Evolutionary conservation across 1,140 invertebrate species (phyloP), one percentile per base, ranked within the genome.

Genomic region (Drosophila mayri): DNA sequence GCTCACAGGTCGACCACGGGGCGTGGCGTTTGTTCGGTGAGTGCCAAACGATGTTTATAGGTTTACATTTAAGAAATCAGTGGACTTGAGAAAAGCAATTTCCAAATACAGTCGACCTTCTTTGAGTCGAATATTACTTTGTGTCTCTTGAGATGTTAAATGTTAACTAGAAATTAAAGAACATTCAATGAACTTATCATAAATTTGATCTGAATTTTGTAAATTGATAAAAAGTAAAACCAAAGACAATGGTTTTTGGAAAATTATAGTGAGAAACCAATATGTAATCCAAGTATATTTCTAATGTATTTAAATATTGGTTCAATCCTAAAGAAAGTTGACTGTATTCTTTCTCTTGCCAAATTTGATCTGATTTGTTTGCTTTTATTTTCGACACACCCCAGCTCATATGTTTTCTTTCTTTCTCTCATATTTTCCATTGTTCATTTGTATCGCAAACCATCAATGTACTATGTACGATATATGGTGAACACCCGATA

Each of bases 11-110:
- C 94, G 96, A 76, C 97, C 97, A 8, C 93, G 97, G 84, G 97
- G 97, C 30, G 97, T 98, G 46, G 98, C 97, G 4, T 99, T 98
- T 94, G 97, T 98, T n/a, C 96, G 97, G 97, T 98, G 93, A 94
- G 91, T 93, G 18, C 11, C 20, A 10, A 12, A 12, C 14, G 1
- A 3, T 8, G 11, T 64, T 41, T 32, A 4, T 60, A 6, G n/a
- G 10, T 1, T 4, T 20, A 32, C 4, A 58, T n/a, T 22, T 43
- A 55, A 38, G 20, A 12, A 25, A 43, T 62, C 58, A 32, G 11
- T 22, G 16, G 38, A 37, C 61, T 25, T 41, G 22, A 63, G 52
- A 20, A 28, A 20, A 12, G 8, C 8, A 12, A 20, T 40, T 11
- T 8, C 7, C 11, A 20, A 11, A 25, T 18, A 18, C 57, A 25